Base-by-base conservation (phyloP, 64 coral and sea anemone genomes). In the Montipora efflorescens region DNA sequence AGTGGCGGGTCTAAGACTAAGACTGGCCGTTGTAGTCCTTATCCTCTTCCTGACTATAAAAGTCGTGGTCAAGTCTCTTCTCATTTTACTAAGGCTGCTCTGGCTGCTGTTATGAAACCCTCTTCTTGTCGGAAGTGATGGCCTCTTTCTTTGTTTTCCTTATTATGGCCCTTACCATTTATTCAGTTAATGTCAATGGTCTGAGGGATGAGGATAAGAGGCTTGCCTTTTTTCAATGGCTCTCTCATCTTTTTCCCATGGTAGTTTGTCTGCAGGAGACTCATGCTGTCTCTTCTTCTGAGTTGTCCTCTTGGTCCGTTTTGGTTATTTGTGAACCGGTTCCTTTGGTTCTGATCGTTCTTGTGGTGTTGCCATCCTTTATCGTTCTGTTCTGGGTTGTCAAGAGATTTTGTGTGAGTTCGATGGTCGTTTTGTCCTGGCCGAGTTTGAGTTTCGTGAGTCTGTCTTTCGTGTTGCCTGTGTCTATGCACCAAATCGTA, bases 201-300 rank as follows among this genome's bases (percentile, higher is more conserved):
- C 25, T 82, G 79, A 45, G 79, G 49, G 50, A 58, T 25, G 12
- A 14, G 16, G 50, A 19, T 20, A 82, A 82, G 51, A 18, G 49
- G 23, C 8, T 25, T 15, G 51, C 13, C 79, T 22, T 61, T 3
- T 5, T 53, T 7, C 79, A 82, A 28, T 82, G 47, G 79, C 50
- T 82, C 4, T 50, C 11, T 4, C 16, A 15, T 14, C 79, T 59
- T 61, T 59, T 6, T 22, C 48, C 51, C 10, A 20, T 23, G 9
- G 23, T 82, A 19, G 79, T 82, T 23, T 82, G 79, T 23, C 79
- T 82, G 13, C 79, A 82, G 79, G 79, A 82, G 79, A 22, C 51
- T 2, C 79, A 82, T 58, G 12, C 6, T 53, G 48, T 82, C 16
- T 23, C 51, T 82, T 4, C n/a, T 15, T 14, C 10, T 36, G 48